Percentiles rank a stretch among this genome's conserved stretches.
Evolutionary conservation across 1,140 invertebrate species (phyloP).

Genomic region (Orchesella cincta): DNA sequence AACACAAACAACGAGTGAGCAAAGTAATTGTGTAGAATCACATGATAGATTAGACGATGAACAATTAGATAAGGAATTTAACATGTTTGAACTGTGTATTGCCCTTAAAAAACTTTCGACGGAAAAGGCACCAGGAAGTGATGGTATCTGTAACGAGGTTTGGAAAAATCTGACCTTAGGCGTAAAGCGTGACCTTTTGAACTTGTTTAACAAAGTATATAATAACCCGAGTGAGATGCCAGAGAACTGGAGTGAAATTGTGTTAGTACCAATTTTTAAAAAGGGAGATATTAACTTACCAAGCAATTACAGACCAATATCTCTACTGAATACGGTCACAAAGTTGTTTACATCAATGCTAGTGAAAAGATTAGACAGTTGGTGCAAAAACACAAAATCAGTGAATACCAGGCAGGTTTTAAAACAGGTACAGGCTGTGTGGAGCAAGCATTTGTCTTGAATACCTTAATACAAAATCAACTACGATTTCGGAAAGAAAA

Average conservation of each 20-base stretch:
- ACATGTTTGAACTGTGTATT: not conserved
- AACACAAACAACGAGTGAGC: too few relatives aligned
- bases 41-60: not conserved
- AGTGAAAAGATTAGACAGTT: slow-evolving; percentile 42
- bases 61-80: not conserved
- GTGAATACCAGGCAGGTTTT: slow-evolving; percentile 51
- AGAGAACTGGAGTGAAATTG: slow-evolving; percentile 31
- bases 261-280: slow-evolving; percentile 36
- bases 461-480: slow-evolving; percentile 37
- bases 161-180: not conserved
- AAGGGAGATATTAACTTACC: slow-evolving; percentile 45
- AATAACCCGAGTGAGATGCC: not conserved
- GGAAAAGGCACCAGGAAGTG: not conserved
- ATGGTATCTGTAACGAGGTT: slow-evolving; percentile 1
- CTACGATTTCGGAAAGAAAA: slow-evolving; percentile 13
- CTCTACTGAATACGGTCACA: slow-evolving; percentile 45
- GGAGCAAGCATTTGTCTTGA: slow-evolving; percentile 51
- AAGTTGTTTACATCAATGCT: slow-evolving; percentile 51
- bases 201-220: not conserved
- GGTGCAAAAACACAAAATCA: slow-evolving; percentile 42
- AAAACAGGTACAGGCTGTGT: slow-evolving; percentile 44
- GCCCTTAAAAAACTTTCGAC: not conserved
- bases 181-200: not conserved
- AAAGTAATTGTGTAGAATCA: too few relatives aligned
- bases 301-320: slow-evolving; percentile 51